These are phyloP conservation scores for Ochropleura leucogaster DNA, from an alignment of 2,888 invertebrate genomes.

Conservation along the genomic window DNA sequence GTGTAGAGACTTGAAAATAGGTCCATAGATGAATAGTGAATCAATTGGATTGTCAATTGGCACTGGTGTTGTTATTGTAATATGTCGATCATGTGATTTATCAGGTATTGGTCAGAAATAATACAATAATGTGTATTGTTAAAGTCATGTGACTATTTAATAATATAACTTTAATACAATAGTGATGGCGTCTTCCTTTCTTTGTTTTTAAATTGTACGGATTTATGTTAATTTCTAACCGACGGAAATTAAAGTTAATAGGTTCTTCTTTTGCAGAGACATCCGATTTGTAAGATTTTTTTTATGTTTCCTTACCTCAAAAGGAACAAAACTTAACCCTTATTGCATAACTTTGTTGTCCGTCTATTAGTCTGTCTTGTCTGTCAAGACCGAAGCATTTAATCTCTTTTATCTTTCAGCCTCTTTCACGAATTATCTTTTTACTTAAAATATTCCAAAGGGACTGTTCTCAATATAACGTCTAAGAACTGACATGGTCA, in stretches of 20 bases:
- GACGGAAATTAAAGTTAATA: too few relatives aligned
- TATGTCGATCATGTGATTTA: conserved; percentile 24
- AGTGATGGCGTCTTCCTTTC: neutral
- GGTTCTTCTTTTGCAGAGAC: too few relatives aligned
- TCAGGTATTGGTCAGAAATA: conserved; percentile 1
- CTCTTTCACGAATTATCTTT: neutral
- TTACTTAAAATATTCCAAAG: neutral
- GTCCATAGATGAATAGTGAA: conserved; percentile 33
- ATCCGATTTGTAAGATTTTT: too few relatives aligned
- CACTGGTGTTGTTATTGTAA: conserved; percentile 21
- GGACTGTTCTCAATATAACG: too few relatives aligned
- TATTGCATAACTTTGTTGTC: too few relatives aligned
- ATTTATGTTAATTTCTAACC: too few relatives aligned
- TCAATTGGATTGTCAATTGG: conserved; percentile 15
- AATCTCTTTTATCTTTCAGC: neutral
- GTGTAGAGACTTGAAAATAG: conserved; percentile 1
- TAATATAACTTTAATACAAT: too few relatives aligned
- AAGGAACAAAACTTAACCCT: too few relatives aligned
- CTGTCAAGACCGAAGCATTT: too few relatives aligned
- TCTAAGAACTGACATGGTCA: too few relatives aligned
- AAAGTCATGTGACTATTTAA: conserved; percentile 13
- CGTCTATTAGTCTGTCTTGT: too few relatives aligned
- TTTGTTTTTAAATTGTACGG: neutral
- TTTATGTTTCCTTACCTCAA: too few relatives aligned
- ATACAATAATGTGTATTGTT: neutral